phyloP scores from a whole-genome alignment of 2,888 invertebrate genomes.

The Apamea anceps region DNA sequence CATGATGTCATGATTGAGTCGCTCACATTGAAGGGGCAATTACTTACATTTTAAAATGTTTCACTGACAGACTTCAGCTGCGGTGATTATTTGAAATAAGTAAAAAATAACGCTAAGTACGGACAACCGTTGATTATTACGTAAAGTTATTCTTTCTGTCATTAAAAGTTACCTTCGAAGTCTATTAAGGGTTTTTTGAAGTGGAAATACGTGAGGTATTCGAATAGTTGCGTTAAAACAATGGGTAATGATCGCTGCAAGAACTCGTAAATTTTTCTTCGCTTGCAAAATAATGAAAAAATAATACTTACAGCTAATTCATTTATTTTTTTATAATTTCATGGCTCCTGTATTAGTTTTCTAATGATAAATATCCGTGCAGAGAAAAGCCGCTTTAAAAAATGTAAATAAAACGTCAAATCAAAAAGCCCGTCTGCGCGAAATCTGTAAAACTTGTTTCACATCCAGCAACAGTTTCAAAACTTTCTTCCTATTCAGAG shows the following conservation, averaged over 20 bases:
- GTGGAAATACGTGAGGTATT: conserved; percentile 18
- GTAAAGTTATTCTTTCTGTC: conserved; percentile 46
- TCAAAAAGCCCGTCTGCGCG: conserved; percentile 83
- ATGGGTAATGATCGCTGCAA: conserved; percentile 10
- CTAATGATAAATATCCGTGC: conserved; percentile 25
- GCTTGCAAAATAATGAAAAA: conserved; percentile 1
- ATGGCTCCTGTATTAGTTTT: conserved; percentile 13
- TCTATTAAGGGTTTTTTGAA: conserved; percentile 20
- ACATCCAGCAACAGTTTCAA: conserved; percentile 85
- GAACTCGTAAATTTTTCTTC: not conserved
- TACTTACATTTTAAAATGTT: conserved; percentile 75
- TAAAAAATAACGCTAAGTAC: conserved; percentile 57
- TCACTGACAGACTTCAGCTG: conserved; percentile 62
- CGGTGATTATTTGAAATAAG: conserved; percentile 63
- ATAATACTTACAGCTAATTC: not conserved
- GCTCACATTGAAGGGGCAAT: conserved; percentile 73
- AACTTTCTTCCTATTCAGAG: conserved; percentile 88
- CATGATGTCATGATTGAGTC: conserved; percentile 84
- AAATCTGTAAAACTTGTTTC: conserved; percentile 89
- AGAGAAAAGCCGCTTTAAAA: conserved; percentile 52
- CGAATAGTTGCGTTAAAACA: conserved; percentile 19
- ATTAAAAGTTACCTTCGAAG: conserved; percentile 34
- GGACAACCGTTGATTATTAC: conserved; percentile 47
- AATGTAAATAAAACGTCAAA: conserved; percentile 75
- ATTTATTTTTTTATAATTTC: conserved; percentile 2